A percentile compares a stretch with the other conserved stretches of the same genome.
Evolutionary conservation across 2,797 vertebrate genomes (phyloP).

Genomic region (Aldrovandia affinis): DNA sequence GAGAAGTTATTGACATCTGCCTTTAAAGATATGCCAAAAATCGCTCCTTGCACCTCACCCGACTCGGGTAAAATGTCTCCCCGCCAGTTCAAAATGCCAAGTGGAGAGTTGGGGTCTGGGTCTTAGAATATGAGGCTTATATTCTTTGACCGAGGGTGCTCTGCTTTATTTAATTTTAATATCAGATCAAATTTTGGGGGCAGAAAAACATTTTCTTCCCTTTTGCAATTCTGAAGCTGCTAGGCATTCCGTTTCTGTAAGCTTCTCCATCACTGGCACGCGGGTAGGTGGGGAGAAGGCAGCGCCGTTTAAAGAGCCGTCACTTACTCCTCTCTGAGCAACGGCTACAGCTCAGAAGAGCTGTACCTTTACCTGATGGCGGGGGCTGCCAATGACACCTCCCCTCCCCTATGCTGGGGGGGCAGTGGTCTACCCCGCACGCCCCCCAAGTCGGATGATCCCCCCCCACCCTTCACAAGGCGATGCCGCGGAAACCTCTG

Average conservation of each 20-base stretch:
- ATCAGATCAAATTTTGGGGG: constrained; percentile 1
- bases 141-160: not conserved
- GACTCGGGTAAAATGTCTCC: not conserved
- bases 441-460: too few species aligned
- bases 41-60: not conserved
- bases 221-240: constrained; percentile 47
- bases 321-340: not conserved
- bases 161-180: not conserved
- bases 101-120: not conserved
- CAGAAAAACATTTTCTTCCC: constrained; percentile 16
- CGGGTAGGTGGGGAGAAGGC: not conserved
- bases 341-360: not conserved
- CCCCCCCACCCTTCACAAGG: constrained; percentile 51
- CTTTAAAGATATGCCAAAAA: constrained; percentile 16
- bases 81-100: not conserved
- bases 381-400: not conserved
- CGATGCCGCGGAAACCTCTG: constrained; percentile 76
- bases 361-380: not conserved
- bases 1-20: not conserved
- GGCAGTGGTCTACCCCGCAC: constrained; percentile 19
- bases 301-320: not conserved
- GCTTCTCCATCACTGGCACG: not conserved
- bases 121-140: not conserved
- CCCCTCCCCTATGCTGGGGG: constrained; percentile 13
- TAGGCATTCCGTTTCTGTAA: not conserved